Conservation (phyloP, 2,888 invertebrate species). For the Vandiemenella viatica region DNA sequence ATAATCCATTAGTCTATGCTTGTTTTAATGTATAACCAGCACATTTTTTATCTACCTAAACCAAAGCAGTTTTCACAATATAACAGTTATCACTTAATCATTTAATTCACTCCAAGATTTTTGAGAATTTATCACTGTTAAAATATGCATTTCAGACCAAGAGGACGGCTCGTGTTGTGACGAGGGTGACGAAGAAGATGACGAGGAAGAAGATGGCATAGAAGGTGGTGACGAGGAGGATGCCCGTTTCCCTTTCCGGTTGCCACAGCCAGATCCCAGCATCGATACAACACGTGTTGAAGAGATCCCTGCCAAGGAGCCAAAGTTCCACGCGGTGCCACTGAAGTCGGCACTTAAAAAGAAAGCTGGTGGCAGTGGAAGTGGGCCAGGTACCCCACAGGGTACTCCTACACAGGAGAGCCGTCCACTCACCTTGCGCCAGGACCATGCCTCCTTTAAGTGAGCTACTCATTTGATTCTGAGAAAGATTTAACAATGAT, state of each 20-base stretch:
- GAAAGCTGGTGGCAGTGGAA: conserved; percentile 36
- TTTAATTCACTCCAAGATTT: too few relatives aligned
- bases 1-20: too few relatives aligned
- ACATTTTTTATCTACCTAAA: too few relatives aligned
- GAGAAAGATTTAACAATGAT: not conserved
- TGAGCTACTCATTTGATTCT: conserved; percentile 39
- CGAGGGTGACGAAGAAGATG: conserved; percentile 41
- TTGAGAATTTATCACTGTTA: too few relatives aligned
- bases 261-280: conserved; percentile 45
- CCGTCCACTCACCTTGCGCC: conserved; percentile 48
- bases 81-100: too few relatives aligned
- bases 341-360: conserved; percentile 86
- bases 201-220: conserved; percentile 19
- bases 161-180: too few relatives aligned
- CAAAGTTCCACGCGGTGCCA: conserved; percentile 78
- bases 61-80: too few relatives aligned
- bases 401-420: conserved; percentile 57
- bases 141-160: too few relatives aligned
- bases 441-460: conserved; percentile 71
- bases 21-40: too few relatives aligned
- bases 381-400: conserved; percentile 47
- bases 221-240: conserved; percentile 36
- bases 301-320: conserved; percentile 87
- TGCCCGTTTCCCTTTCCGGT: conserved; percentile 36
- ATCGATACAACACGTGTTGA: conserved; percentile 75